These are phyloP conservation scores for Ischnura elegans DNA, from an alignment of 2,888 invertebrate genomes.

Conservation along the genomic window DNA sequence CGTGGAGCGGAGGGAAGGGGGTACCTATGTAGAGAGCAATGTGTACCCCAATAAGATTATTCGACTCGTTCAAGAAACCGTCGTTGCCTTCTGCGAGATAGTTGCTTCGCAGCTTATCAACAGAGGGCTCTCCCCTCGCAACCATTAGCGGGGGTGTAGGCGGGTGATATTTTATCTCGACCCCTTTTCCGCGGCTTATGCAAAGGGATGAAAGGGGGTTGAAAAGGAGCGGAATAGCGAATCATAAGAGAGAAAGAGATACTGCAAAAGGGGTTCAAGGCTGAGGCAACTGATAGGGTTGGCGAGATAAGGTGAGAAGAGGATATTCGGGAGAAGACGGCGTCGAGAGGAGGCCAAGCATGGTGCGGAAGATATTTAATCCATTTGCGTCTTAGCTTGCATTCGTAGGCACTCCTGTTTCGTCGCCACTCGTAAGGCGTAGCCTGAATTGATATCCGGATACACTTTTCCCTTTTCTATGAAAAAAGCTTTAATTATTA, in stretches of 20 bases:
- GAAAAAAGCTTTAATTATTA: too few relatives aligned
- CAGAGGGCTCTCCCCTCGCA: slow-evolving; percentile 3
- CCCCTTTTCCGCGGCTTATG: neutral
- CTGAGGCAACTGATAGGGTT: neutral
- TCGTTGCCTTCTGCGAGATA: neutral
- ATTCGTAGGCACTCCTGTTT: too few relatives aligned
- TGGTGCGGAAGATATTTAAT: too few relatives aligned
- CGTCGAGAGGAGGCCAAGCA: too few relatives aligned
- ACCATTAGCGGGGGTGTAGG: slow-evolving; percentile 27
- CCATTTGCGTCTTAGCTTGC: too few relatives aligned
- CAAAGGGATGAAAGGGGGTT: neutral
- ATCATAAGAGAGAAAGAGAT: too few relatives aligned
- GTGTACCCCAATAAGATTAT: neutral
- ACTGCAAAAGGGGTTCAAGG: neutral
- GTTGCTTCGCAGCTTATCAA: slow-evolving; percentile 38
- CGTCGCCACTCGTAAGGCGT: too few relatives aligned
- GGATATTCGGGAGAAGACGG: too few relatives aligned
- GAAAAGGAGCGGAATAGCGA: neutral
- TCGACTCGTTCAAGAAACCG: neutral
- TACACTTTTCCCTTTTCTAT: too few relatives aligned
- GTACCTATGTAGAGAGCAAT: neutral
- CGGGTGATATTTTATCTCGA: neutral
- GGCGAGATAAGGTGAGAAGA: too few relatives aligned
- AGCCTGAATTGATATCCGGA: too few relatives aligned
- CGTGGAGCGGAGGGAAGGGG: neutral